Base-by-base conservation (phyloP, 2,888 invertebrate genomes). In the Phania funesta region DNA sequence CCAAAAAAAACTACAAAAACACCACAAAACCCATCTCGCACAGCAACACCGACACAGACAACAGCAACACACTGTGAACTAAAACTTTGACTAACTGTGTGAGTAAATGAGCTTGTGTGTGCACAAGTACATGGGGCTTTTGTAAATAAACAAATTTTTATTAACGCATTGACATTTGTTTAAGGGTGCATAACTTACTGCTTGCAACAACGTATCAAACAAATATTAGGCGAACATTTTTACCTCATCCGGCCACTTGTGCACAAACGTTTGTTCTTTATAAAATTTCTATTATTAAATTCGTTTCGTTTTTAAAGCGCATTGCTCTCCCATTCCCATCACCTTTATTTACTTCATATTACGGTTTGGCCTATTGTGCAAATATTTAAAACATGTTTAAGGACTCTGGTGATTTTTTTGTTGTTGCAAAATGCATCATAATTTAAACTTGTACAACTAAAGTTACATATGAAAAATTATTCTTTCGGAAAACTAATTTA, bases 181-280 rank as follows among this genome's bases (percentile, higher is more conserved):
- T 22, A 32, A 54, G 60, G 65, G 60, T 74, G 60, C 50, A 74
- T 79, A 79, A 74, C 67, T 74, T 67, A 48, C 7, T 24, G 35
- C 20, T 9, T 7, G 29, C 29, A n/a, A n/a, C n/a, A n/a, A n/a
- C n/a, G n/a, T n/a, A 26, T 5, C 26, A 5, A 5, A 26, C 26
- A 26, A 26, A 26, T 26, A 26, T 26, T 5, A 8, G 2, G 4
- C 2, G 2, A 8, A 35, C 9, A 35, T 8, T 35, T 35, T 35
- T 7, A 35, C 35, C 7, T 35, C 9, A 35, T 35, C 35, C 11
- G 35, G 35, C 35, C 35, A 2, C 35, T 11, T 35, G 4, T 8
- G 35, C 35, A 7, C 6, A 26, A 6, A 5, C 3, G 26, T 26
- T 26, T 3, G 3, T 26, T 26, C 26, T 26, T 26, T 5, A 26